Evolutionary conservation across 1,140 invertebrate species (phyloP), one percentile per base, ranked within the genome.

Genomic region (Halyomorpha halys): DNA sequence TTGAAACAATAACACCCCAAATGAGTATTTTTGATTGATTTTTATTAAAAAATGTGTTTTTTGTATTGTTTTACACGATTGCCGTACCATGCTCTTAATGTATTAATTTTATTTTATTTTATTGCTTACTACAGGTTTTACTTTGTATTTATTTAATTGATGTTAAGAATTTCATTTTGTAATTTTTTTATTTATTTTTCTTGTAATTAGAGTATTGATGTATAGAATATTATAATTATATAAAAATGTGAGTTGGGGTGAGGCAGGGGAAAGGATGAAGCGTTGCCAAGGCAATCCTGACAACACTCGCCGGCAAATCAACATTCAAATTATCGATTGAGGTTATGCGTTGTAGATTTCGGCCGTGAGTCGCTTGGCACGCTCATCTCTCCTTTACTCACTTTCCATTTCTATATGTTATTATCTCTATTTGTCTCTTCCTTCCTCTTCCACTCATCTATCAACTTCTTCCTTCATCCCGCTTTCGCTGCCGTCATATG

Each of bases 261-360:
- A 49, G 47, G 47, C 21, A 49, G 47, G 47, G 47, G 47, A 16
- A 49, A 49, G 23, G 56, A 39, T 39, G 56, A 25, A 25, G 56
- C 23, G 56, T 59, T 59, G 56, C 56, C 56, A 59, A 27, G 56
- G 30, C 56, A 25, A 59, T 39, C 56, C 56, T 25, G n/a, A 59
- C 56, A 59, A 59, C 56, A 59, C 56, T 39, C 56, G n/a, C 56
- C 56, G 23, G 19, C 23, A 49, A 49, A 49, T 49, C n/a, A 49
- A 21, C 47, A 49, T 49, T 49, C 47, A 49, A 19, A 49, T 49
- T 49, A 49, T 49, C 47, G 47, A 49, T 49, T 49, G 47, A 19
- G n/a, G 47, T 21, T 18, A 5, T 19, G 47, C 47, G 47, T 49
- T 19, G 56, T n/a, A 21, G 18, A 25, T n/a, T n/a, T 25, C n/a